Evolutionary conservation across 2,888 invertebrate genomes (phyloP), one percentile per base, ranked within the genome.

Genomic region (Drosophila aldrichi): DNA sequence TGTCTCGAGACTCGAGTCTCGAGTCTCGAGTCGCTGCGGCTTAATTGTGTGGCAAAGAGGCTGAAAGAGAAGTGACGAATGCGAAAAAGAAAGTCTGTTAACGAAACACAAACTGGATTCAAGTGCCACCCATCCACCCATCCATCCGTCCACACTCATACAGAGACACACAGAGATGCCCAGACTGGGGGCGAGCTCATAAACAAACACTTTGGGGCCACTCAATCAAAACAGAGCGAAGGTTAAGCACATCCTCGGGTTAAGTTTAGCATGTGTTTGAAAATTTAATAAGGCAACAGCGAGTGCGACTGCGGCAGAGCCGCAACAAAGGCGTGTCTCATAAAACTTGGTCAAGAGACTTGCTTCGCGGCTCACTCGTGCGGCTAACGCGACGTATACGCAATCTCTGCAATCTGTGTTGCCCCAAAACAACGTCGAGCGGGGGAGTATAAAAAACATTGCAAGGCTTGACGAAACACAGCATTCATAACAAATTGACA

Each of bases 261-360:
- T 84, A 88, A 86, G 88, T 88, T 88, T 85, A 88, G 81, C 84
- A 83, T 85, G 84, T 85, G 84, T 88, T 82, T 88, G 84, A 86
- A 84, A 84, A 84, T 88, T 86, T 88, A 84, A 84, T 84, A 84
- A 88, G 84, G 71, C 78, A 70, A 62, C 71, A 49, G 32, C 48
- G 57, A 48, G 43, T 44, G 29, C 41, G 55, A 25, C 29, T 8
- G 29, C 9, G 7, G 29, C n/a, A 40, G 36, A 20, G 22, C 52
- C 10, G 46, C 48, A 51, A 43, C 55, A 66, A 54, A 52, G n/a
- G 34, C 54, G 38, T 63, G 7, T 49, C 38, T 58, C 48, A 57
- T 41, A 56, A 65, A 77, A 67, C 52, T 79, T 75, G 79, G 70
- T 59, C 79, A 63, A 70, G 62, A 59, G 55, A 51, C 68, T 29